Evolutionary conservation across 2,888 invertebrate genomes (phyloP).

Genomic region (Machimus rusticus): DNA sequence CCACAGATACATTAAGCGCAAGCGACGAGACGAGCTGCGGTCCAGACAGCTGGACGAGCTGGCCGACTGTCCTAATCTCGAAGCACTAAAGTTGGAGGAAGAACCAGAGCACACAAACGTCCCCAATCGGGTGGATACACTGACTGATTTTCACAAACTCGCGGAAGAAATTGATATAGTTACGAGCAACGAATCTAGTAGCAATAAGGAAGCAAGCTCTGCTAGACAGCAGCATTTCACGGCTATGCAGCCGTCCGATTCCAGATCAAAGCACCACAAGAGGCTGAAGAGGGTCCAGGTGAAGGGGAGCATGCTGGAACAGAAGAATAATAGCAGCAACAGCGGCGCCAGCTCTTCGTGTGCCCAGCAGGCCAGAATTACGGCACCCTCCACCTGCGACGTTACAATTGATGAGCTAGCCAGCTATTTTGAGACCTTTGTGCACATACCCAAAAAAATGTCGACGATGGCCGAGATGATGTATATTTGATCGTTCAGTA

Average conservation of each 20-base stretch:
- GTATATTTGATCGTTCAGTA: slow-evolving; percentile 76
- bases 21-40: not conserved
- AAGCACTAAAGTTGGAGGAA: slow-evolving; percentile 39
- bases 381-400: slow-evolving; percentile 67
- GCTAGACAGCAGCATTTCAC: slow-evolving; percentile 50
- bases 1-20: slow-evolving; percentile 44
- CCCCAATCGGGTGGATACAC: not conserved
- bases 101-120: not conserved
- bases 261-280: slow-evolving; percentile 11
- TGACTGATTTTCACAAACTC: not conserved
- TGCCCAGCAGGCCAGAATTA: slow-evolving; percentile 78
- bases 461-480: slow-evolving; percentile 98
- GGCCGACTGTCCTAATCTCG: slow-evolving; percentile 41
- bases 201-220: slow-evolving; percentile 27
- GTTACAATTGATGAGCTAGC: slow-evolving; percentile 93
- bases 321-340: not conserved
- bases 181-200: not conserved
- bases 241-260: slow-evolving; percentile 50
- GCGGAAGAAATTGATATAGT: not conserved
- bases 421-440: slow-evolving; percentile 93
- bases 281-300: slow-evolving; percentile 30
- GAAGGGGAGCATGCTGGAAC: slow-evolving; percentile 18
- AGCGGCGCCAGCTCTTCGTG: slow-evolving; percentile 65
- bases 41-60: not conserved
- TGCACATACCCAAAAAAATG: slow-evolving; percentile 98